Evolutionary conservation across 2,888 invertebrate species (phyloP), one percentile per base, ranked within the genome.

Genomic region (Himalopsyche anomala): DNA sequence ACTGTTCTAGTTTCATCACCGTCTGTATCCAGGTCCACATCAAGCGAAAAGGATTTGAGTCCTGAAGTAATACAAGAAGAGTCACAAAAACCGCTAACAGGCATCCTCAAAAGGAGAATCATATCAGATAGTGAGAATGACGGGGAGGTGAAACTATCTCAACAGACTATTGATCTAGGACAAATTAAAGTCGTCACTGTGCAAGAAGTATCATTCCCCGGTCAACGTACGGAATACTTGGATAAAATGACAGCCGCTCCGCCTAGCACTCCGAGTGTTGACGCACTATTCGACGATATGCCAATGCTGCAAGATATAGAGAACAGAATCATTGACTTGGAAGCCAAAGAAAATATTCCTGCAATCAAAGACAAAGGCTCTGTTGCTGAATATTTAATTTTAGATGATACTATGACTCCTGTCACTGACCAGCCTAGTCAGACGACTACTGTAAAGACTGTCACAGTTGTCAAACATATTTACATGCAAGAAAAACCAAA

Each of bases 341-440:
- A 87, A 82, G 36, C 36, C 28, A 55, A 89, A 89, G 89, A 84
- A 40, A 28, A 69, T 79, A 54, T 40, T 55, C 45, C 84, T 9
- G 51, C 36, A 19, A 69, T 87, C 87, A 91, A 90, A 87, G 91
- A 91, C 80, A 89, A 89, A 12, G 90, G 90, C 80, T 90, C 90
- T 51, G 88, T 91, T 15, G 91, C 90, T 36, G 91, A 91, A 81
- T 91, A 91, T 89, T 89, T 91, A 80, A 90, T 91, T 83, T 89
- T 91, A 11, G 91, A 91, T 9, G 90, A 91, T 51, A 74, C 62
- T 62, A 62, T 62, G n/a, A n/a, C 62, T 11, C 28, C 62, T n/a
- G 11, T n/a, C 19, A 5, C 6, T n/a, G 28, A 62, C 6, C n/a
- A 62, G 19, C 11, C 62, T 19, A 62, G 28, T 62, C 62, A 62